phyloP scores from a whole-genome alignment of 2,113 vertebrate genomes.

The Cottus gobio region DNA sequence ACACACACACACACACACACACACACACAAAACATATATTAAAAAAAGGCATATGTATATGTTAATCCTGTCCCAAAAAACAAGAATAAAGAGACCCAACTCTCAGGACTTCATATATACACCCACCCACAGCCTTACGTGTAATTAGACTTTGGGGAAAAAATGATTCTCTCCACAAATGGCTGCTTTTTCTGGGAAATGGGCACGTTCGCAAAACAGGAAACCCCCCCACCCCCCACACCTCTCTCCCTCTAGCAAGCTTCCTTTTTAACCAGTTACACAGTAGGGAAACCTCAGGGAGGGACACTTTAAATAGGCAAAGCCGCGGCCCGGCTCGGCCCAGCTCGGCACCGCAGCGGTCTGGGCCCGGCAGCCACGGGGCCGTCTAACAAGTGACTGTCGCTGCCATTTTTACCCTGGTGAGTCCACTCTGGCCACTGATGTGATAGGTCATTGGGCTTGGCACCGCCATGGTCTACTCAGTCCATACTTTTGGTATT shows the following conservation, averaged over 20 bases:
- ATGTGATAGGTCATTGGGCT: constrained; percentile 77
- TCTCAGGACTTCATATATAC: too few species aligned
- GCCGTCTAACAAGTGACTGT: constrained; percentile 66
- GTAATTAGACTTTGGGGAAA: constrained; percentile 83
- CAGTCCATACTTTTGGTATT: constrained; percentile 57
- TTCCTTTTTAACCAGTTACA: constrained; percentile 66
- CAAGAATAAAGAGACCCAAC: too few species aligned
- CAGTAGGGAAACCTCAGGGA: constrained; percentile 67
- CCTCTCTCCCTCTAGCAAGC: constrained; percentile 58
- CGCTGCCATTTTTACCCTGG: constrained; percentile 75
- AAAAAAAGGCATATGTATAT: too few species aligned
- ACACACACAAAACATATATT: too few species aligned
- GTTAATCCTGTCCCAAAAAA: too few species aligned
- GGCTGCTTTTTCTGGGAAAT: constrained; percentile 76
- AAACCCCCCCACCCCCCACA: constrained; percentile 53
- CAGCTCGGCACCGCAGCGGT: constrained; percentile 72
- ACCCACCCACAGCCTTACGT: constrained; percentile 59
- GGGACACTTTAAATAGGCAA: constrained; percentile 68
- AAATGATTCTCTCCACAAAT: constrained; percentile 74
- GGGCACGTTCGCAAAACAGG: constrained; percentile 78
- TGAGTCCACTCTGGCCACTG: constrained; percentile 69
- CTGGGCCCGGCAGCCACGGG: constrained; percentile 57
- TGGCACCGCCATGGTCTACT: constrained; percentile 65
- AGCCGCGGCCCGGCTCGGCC: constrained; percentile 52
- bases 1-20: too few species aligned